These are phyloP conservation scores for Zaprionus kolodkinae DNA, from an alignment of 1,140 invertebrate genomes.

Conservation along the genomic window DNA sequence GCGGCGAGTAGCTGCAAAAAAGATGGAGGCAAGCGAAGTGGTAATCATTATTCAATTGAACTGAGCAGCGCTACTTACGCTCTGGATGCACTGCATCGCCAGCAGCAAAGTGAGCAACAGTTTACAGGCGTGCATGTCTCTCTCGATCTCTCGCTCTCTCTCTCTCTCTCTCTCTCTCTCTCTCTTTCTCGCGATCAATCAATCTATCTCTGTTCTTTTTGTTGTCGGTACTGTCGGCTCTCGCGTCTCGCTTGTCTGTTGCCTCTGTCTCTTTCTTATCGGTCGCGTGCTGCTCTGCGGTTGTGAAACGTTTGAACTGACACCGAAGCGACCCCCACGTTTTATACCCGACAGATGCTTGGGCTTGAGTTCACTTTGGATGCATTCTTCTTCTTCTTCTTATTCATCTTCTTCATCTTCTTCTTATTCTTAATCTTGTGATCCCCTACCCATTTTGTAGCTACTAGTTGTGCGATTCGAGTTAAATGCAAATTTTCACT, in stretches of 20 bases:
- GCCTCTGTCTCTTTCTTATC: conserved; percentile 45
- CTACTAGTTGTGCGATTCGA: conserved; percentile 31
- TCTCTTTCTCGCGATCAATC: neutral
- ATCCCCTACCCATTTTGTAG: neutral
- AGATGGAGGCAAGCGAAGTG: no score
- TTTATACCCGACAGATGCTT: conserved; percentile 57
- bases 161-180: neutral
- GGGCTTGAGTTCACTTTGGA: conserved; percentile 26
- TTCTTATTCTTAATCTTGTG: no score
- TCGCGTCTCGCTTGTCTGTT: neutral
- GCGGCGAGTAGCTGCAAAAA: conserved; percentile 56
- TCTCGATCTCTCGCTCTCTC: neutral
- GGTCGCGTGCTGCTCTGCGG: conserved; percentile 59
- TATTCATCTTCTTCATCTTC: no score
- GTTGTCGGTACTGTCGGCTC: neutral
- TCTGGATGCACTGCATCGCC: conserved; percentile 50
- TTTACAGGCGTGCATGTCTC: conserved; percentile 52
- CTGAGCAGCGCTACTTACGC: conserved; percentile 23
- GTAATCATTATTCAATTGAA: no score
- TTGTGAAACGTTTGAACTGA: conserved; percentile 74
- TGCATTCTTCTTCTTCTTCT: conserved; percentile 1
- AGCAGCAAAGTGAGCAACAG: conserved; percentile 52
- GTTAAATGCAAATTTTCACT: conserved; percentile 36
- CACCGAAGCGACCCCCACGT: conserved; percentile 56
- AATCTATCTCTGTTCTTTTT: neutral